Base-by-base conservation (phyloP, 2,888 invertebrate genomes). In the Ganaspis brasiliensis region DNA sequence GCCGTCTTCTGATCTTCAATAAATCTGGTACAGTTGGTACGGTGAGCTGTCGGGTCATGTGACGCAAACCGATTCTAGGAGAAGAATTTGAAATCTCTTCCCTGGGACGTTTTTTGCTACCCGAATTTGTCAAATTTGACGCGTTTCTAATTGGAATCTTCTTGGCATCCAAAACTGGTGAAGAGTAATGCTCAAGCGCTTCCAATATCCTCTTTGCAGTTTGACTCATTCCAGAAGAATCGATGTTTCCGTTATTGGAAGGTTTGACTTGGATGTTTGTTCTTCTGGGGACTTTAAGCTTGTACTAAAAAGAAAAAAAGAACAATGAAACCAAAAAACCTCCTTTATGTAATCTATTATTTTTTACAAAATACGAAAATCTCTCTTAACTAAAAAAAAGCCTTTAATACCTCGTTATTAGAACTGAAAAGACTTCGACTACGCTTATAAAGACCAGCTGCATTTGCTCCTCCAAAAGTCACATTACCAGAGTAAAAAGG, bases 161-260 rank as follows among this genome's bases (percentile, higher is more conserved):
- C 87, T 94, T 95, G 1, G 96, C 97, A 90, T 97, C 97, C 59
- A 93, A 93, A 72, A 97, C 91, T 0, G 97, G 97, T 1, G 97
- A 96, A 0, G 96, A 95, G 91, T 96, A 97, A 84, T 95, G 94
- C 89, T 97, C 96, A 74, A 98, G 92, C 5, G 97, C 93, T 85
- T 96, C 95, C 85, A 98, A 92, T 81, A 98, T 96, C 80, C 95
- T 94, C 84, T 95, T 94, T 0, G 97, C 95, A 4, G 97, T 96
- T 81, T 94, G 93, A 87, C 96, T 96, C 90, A 96, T 93, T 12
- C 92, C 92, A 31, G 92, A 87, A 74, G 90, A 89, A 72, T 90
- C 91, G 57, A 86, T 86, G 31, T 81, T 86, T 19, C 83, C 78
- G 14, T 87, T 85, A 79, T 90, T 92, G 1, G 92, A 90, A 4